Evolutionary conservation across 2,797 vertebrate species (phyloP), one percentile per base, ranked within the genome.

Genomic region (Morelia viridis): DNA sequence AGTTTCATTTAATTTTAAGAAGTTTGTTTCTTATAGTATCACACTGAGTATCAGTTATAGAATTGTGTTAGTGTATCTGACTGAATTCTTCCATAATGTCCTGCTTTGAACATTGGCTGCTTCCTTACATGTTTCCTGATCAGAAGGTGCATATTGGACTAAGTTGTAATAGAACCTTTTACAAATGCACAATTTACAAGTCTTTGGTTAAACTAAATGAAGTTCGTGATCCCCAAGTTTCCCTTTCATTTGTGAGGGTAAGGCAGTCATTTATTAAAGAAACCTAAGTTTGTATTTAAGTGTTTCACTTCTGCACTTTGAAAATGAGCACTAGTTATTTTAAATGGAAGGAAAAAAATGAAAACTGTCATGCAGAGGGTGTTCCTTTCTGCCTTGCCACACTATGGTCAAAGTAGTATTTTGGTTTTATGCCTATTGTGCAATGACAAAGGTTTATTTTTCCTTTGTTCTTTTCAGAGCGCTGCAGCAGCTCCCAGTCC

Each of bases 401-500:
- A 71, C 60, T 96, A 95, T 93, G 24, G 94, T 95, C 91, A 94
- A 90, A 68, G 88, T 91, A 96, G 95, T 93, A 91, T 97, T 96
- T 92, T 0, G 58, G 13, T 22, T 89, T 87, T 96, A 96, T 97
- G 96, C 96, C 97, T 97, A 94, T 96, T 94, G 97, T 97, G 94
- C 97, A 97, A 97, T 97, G 97, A 97, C 96, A 95, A 95, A 97
- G 97, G 96, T 97, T 97, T 98, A 97, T 97, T 97, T 95, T 97
- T 96, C 96, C 96, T 97, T 97, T 97, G 96, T 97, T 98, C 97
- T 98, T 97, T 98, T 96, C 97, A 99, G 99, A 99, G 99, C 96
- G 98, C 99, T 95, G 98, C 99, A 97, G 98, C 99, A 96, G 98
- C 98, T 96, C 98, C 99, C 95, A 99, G 98, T 95, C 99, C 99